Evolutionary conservation across 2,888 invertebrate genomes (phyloP).

Genomic region (Lepidochrysops patricia): DNA sequence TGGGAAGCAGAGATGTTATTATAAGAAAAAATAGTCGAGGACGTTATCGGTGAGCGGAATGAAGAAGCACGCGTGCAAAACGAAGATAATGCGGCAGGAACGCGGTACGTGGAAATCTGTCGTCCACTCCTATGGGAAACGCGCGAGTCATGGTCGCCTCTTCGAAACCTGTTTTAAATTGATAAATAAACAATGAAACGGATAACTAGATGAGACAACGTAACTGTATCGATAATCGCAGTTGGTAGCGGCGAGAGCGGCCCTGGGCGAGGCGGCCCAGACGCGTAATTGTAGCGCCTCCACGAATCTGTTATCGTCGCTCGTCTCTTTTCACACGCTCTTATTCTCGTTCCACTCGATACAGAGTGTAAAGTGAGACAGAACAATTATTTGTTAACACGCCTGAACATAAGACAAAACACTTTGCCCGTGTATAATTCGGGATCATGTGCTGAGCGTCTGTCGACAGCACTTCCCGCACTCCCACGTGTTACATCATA

Average conservation of each 20-base stretch:
- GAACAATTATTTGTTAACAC: conserved; percentile 42
- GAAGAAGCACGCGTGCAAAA: neutral
- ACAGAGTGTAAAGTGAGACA: conserved; percentile 35
- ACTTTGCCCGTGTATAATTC: conserved; percentile 48
- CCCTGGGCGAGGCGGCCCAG: conserved; percentile 40
- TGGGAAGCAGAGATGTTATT: neutral
- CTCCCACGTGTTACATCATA: conserved; percentile 57
- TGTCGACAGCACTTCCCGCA: conserved; percentile 65
- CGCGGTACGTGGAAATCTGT: neutral
- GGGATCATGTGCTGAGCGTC: conserved; percentile 57
- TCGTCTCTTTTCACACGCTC: conserved; percentile 52
- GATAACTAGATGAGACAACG: conserved; percentile 35
- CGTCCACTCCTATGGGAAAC: neutral
- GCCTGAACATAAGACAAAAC: conserved; percentile 40
- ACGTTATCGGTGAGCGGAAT: neutral
- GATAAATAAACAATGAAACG: conserved; percentile 10
- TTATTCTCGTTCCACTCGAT: conserved; percentile 34
- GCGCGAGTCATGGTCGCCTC: neutral
- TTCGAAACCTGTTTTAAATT: conserved; percentile 4
- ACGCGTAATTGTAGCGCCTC: conserved; percentile 40
- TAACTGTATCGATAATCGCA: conserved; percentile 62
- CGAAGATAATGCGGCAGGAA: neutral
- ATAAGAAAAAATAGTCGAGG: neutral
- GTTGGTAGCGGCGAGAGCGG: conserved; percentile 39
- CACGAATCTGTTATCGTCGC: conserved; percentile 53